These are phyloP conservation scores for Temnothorax unifasciatus DNA, from an alignment of 2,888 invertebrate genomes.

Conservation along the genomic window DNA sequence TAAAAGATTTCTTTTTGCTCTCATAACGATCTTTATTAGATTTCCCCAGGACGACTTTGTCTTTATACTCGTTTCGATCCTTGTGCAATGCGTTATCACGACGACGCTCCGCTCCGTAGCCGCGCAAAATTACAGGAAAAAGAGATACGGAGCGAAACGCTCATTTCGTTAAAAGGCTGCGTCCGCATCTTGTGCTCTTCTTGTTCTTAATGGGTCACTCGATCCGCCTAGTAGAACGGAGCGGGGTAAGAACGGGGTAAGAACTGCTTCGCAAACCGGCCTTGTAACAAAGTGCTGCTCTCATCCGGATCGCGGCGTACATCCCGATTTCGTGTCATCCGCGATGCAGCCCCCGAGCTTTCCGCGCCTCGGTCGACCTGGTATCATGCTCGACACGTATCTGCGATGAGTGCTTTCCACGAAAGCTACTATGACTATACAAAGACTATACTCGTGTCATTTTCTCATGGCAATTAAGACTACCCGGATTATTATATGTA, in stretches of 20 bases:
- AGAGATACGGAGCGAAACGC: slow-evolving; percentile 55
- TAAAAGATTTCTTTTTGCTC: slow-evolving; percentile 9
- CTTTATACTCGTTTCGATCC: slow-evolving; percentile 39
- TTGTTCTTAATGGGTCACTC: slow-evolving; percentile 71
- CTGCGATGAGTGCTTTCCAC: slow-evolving; percentile 11
- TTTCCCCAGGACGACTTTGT: slow-evolving; percentile 15
- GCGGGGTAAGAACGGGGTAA: slow-evolving; percentile 42
- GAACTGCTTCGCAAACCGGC: slow-evolving; percentile 71
- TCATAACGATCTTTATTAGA: slow-evolving; percentile 39
- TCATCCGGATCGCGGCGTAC: slow-evolving; percentile 33
- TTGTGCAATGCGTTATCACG: slow-evolving; percentile 48
- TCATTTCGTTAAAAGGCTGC: slow-evolving; percentile 71
- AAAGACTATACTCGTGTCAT: slow-evolving; percentile 20
- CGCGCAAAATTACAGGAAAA: slow-evolving; percentile 50
- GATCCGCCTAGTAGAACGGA: slow-evolving; percentile 64
- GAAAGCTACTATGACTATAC: slow-evolving; percentile 6
- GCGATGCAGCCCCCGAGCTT: slow-evolving; percentile 39
- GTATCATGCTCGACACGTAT: slow-evolving; percentile 6
- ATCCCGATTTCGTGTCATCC: slow-evolving; percentile 45
- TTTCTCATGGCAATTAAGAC: background rate
- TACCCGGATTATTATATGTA: background rate
- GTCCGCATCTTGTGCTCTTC: slow-evolving; percentile 49
- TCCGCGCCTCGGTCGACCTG: background rate
- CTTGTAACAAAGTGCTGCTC: slow-evolving; percentile 67
- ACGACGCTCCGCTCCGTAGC: slow-evolving; percentile 16